Evolutionary conservation across 1,140 invertebrate genomes (phyloP).

Genomic region (Glomeris maerens): DNA sequence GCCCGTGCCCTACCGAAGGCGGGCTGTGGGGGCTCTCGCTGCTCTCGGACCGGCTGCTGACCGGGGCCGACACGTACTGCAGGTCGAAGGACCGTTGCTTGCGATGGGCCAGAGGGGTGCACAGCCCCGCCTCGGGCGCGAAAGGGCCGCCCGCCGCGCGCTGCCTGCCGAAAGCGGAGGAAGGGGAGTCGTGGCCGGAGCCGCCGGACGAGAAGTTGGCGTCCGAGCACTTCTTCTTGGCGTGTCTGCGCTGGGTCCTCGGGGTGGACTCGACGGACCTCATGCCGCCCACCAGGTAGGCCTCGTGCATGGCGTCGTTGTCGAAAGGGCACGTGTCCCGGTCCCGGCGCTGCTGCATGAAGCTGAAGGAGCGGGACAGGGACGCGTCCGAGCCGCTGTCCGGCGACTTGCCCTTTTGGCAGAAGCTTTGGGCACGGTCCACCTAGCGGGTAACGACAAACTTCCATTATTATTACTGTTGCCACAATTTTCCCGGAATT

Average conservation of each 20-base stretch:
- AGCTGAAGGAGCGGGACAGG: constrained; percentile 53
- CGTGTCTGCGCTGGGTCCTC: constrained; percentile 23
- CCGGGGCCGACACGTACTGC: neutral
- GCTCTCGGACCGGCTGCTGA: constrained; percentile 12
- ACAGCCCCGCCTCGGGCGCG: constrained; percentile 19
- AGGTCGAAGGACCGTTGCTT: constrained; percentile 21
- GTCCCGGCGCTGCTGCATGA: constrained; percentile 40
- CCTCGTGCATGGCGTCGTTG: constrained; percentile 68
- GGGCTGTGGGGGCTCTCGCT: constrained; percentile 3
- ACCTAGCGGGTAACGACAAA: constrained; percentile 11
- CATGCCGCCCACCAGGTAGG: constrained; percentile 42
- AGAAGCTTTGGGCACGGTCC: constrained; percentile 6
- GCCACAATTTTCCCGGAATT: too few relatives aligned
- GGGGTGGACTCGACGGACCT: constrained; percentile 32
- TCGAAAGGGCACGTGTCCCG: constrained; percentile 25
- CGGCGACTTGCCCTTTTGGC: neutral
- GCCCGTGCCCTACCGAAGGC: neutral
- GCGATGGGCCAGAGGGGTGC: constrained; percentile 24
- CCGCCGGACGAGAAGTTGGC: constrained; percentile 7
- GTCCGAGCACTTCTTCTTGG: constrained; percentile 4
- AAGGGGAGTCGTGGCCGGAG: constrained; percentile 12
- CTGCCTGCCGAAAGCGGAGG: constrained; percentile 11
- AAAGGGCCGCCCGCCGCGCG: constrained; percentile 8
- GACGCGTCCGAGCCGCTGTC: constrained; percentile 22
- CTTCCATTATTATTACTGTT: constrained; percentile 13